Base-by-base conservation (phyloP, 2,797 vertebrate genomes). In the Crypturellus tataupa region DNA sequence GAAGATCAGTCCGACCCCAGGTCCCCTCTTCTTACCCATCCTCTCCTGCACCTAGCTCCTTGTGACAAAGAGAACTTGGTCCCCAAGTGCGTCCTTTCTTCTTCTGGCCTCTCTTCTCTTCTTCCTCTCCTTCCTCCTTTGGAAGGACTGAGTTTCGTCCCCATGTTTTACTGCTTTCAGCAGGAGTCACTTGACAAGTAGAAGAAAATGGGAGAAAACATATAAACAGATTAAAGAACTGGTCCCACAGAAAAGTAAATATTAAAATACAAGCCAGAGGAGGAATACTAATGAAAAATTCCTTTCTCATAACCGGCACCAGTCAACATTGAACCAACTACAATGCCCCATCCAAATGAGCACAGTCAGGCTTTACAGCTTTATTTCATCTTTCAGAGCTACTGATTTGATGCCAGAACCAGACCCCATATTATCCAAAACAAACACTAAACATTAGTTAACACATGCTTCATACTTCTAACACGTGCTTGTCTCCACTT, bases 41-140 rank as follows among this genome's bases (percentile, higher is more conserved):
- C 35, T 99, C 99, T 67, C 98, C 98, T 31, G 98, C 98, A 96
- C 98, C 98, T 59, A 98, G 92, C 46, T 99, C 99, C 93, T 98
- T 98, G 93, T 98, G 98, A 76, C 98, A 97, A 81, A 98, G 95
- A 0, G 98, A 97, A 16, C 98, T 98, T 5, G 98, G 97, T 12
- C 98, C 98, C 91, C 98, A 98, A 0, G 98, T 98, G 44, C 99
- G 97, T 24, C 99, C 98, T 94, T 99, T 99, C 95, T 99, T 99
- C 96, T 99, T 98, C 65, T 98, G 98, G 29, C 98, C 98, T 94
- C 98, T 99, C 97, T 98, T 99, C 91, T 99, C 99, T 35, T 98
- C 98, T 49, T 98, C 98, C 4, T 98, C 97, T 21, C 98, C 99
- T 63, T 99, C 99, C 4, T 99, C 98, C 81, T 97, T 98, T 23